Conservation (phyloP, 2,113 vertebrate genomes). For the Cardinalis cardinalis region DNA sequence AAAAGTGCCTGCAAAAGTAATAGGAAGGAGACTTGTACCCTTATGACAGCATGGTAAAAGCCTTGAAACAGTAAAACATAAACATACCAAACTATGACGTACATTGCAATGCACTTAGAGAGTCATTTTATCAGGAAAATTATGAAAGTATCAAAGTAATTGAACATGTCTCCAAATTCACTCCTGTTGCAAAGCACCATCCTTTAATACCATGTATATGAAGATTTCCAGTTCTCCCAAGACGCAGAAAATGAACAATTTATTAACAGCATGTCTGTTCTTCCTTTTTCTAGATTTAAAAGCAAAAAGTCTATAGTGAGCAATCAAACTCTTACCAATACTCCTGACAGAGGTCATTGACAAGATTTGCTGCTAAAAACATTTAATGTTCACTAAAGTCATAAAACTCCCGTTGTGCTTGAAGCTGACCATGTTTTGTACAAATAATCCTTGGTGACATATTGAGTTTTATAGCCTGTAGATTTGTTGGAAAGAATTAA, state of each 20-base stretch:
- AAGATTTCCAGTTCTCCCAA: background rate
- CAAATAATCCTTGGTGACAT: conserved; percentile 16
- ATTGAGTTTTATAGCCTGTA: conserved; percentile 17
- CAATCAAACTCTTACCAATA: background rate
- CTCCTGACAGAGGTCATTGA: background rate
- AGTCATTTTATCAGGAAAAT: background rate
- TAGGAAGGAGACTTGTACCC: background rate
- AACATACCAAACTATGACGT: background rate
- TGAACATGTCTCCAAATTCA: background rate
- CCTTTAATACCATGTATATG: background rate
- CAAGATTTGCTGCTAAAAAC: background rate
- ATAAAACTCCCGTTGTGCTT: background rate
- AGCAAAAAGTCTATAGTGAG: background rate
- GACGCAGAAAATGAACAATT: background rate
- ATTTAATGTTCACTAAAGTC: background rate
- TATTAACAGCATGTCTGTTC: background rate
- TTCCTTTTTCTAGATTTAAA: background rate
- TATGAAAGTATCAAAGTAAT: background rate
- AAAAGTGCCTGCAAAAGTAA: background rate
- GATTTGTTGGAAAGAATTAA: background rate
- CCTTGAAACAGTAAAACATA: background rate
- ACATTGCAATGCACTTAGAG: background rate
- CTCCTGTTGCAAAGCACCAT: background rate
- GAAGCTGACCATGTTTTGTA: background rate
- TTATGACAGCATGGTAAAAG: background rate